These are phyloP conservation scores for Tapera naevia DNA, from an alignment of 2,797 vertebrate genomes.

Conservation along the genomic window DNA sequence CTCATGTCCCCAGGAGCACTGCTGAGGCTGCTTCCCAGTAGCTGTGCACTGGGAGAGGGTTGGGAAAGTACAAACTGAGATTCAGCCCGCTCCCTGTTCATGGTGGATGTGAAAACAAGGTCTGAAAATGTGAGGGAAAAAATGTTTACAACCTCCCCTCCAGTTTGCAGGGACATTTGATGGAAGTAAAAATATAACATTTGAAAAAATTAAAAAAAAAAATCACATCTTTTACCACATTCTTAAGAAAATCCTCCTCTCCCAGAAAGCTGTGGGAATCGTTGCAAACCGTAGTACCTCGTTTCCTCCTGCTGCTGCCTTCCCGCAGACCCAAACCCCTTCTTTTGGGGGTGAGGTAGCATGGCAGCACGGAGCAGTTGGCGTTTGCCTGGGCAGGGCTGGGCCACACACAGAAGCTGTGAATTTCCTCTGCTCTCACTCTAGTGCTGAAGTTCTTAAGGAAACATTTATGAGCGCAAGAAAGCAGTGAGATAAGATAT, in stretches of 20 bases:
- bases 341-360: not conserved
- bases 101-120: not conserved
- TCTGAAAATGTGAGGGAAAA: not conserved
- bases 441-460: not conserved
- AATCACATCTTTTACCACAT: not conserved
- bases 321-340: not conserved
- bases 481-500: not conserved
- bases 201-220: not conserved
- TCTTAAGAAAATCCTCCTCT: not conserved
- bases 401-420: not conserved
- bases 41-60: not conserved
- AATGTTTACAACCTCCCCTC: accelerated
- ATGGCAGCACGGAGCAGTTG: accelerated
- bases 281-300: not conserved
- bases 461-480: not conserved
- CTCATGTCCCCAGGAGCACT: accelerated
- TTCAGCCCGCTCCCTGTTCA: not conserved
- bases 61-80: not conserved
- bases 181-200: accelerated
- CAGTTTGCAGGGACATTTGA: not conserved
- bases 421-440: not conserved
- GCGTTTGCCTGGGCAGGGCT: not conserved
- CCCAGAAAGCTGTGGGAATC: not conserved
- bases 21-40: not conserved
- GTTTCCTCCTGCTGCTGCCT: not conserved